Base-by-base conservation (phyloP, 2,113 vertebrate genomes). In the Cinclus cinclus region DNA sequence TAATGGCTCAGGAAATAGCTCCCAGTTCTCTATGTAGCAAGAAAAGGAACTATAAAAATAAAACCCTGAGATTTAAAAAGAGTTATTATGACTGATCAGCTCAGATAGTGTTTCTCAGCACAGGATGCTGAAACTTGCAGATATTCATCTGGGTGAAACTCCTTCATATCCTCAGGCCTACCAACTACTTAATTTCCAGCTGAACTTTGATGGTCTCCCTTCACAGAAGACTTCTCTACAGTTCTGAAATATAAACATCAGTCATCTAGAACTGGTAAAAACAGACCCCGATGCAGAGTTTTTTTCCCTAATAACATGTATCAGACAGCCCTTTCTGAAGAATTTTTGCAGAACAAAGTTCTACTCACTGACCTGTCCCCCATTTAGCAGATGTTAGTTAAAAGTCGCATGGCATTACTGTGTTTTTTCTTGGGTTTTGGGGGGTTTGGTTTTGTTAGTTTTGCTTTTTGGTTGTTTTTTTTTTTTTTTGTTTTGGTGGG, bases 21-120 rank as follows among this genome's bases (percentile, higher is more conserved):
- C n/a, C 44, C 11, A 35, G 39, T 44, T 73, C 69, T 55, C 59
- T 67, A 12, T n/a, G 56, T 44, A 46, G 46, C 8, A 19, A 94
- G 78, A 86, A 87, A 94, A 87, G 25, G 30, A 89, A 76, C 81
- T 71, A 82, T 25, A 85, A 93, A 90, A 95, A 80, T 56, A 89
- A 95, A 82, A 6, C 21, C 37, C 62, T 27, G 69, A 70, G 52
- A 60, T 52, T n/a, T 15, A 82, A 71, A 47, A 81, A 49, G 64
- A 92, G 89, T 95, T 71, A 59, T 50, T 91, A 84, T 86, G 70
- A 84, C 71, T 67, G 53, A 79, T 76, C 64, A 80, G 60, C 46
- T 78, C 56, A 73, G 46, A 89, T n/a, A 28, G 41, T 93, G 52
- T 49, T 84, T 85, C 63, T 88, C 87, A 71, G 64, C 49, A 82